phyloP scores from a whole-genome alignment of 1,140 invertebrate species.

The Aphelenchoides avenae region DNA sequence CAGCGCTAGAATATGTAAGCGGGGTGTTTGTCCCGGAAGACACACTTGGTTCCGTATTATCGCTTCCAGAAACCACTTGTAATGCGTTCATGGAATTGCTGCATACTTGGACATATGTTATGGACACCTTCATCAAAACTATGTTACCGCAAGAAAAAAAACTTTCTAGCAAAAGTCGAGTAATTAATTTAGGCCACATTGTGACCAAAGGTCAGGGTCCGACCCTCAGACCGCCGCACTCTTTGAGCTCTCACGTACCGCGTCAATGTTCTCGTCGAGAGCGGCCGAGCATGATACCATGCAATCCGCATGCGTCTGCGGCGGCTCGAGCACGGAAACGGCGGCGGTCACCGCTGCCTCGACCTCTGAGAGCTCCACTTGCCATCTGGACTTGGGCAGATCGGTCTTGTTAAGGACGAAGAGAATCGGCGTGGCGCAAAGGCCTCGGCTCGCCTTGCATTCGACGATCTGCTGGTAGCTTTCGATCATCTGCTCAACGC shows the following conservation, averaged over 20 bases:
- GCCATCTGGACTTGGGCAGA: constrained; percentile 46
- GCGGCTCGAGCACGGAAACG: too few relatives aligned
- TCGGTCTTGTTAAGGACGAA: constrained; percentile 61
- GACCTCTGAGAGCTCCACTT: constrained; percentile 50
- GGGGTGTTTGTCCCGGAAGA: too few relatives aligned
- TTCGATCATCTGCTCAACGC: constrained; percentile 34
- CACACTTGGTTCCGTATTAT: constrained; percentile 13
- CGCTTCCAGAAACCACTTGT: constrained; percentile 12
- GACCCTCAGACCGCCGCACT: too few relatives aligned
- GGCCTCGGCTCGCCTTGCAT: constrained; percentile 31
- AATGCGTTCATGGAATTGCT: too few relatives aligned
- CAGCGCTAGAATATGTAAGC: too few relatives aligned
- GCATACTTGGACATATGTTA: too few relatives aligned
- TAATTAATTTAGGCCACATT: too few relatives aligned
- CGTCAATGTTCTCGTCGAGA: constrained; percentile 35
- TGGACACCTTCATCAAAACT: too few relatives aligned
- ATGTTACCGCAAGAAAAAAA: constrained; percentile 10
- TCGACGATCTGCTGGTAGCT: constrained; percentile 41
- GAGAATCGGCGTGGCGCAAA: constrained; percentile 54
- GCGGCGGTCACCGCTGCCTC: constrained; percentile 19
- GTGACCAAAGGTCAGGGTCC: too few relatives aligned
- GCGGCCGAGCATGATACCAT: constrained; percentile 29
- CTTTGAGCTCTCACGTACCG: constrained; percentile 30
- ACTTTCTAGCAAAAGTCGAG: background rate
- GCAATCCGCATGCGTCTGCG: background rate